Evolutionary conservation across 2,797 vertebrate species (phyloP).

Genomic region (Xenops minutus): DNA sequence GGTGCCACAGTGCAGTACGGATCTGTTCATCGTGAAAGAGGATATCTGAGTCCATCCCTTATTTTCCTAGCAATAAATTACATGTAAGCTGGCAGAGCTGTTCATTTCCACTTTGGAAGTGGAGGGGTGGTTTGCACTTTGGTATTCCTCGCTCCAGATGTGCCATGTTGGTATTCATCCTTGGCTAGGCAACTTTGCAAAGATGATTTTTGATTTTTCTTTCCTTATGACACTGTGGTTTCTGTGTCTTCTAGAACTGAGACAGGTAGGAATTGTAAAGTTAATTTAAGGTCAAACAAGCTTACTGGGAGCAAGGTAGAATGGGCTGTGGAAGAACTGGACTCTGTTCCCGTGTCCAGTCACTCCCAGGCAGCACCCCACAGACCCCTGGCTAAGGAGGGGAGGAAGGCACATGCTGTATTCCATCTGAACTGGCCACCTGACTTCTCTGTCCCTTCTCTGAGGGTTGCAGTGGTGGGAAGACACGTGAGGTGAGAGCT

Average conservation of each 20-base stretch:
- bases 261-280: background rate
- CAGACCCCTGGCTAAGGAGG: background rate
- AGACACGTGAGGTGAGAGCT: background rate
- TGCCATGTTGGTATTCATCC: background rate
- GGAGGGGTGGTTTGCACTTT: background rate
- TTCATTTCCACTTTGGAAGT: background rate
- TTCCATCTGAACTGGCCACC: background rate
- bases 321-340: background rate
- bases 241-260: background rate
- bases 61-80: slow-evolving; percentile 10
- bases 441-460: background rate
- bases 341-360: background rate
- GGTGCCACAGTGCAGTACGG: background rate
- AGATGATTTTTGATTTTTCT: background rate
- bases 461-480: background rate
- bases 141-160: background rate
- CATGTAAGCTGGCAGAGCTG: background rate
- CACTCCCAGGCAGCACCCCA: background rate
- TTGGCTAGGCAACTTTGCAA: background rate
- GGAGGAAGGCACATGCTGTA: background rate
- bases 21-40: background rate
- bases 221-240: background rate
- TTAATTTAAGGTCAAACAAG: background rate
- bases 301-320: background rate
- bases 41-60: background rate